phyloP scores from a whole-genome alignment of 2,113 vertebrate genomes.

The Halichoerus grypus region DNA sequence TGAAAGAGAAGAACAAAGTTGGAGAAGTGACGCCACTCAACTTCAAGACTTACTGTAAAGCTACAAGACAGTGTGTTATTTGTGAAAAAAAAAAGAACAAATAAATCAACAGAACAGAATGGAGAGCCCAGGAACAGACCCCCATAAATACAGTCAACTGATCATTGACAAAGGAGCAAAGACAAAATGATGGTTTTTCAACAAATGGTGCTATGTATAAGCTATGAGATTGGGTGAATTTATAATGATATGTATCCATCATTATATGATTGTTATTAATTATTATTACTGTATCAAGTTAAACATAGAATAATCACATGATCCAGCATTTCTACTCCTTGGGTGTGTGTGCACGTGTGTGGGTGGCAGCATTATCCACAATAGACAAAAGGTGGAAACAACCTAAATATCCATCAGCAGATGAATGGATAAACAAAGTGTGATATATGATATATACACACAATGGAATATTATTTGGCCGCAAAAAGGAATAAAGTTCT shows the following conservation, averaged over 20 bases:
- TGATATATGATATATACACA: accelerated
- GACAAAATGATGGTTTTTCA: background rate
- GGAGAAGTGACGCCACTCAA: background rate
- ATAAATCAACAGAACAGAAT: background rate
- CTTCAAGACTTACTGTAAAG: background rate
- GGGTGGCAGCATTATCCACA: background rate
- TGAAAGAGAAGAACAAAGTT: background rate
- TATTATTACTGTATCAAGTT: background rate
- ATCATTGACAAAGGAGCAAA: background rate
- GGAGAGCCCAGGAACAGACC: background rate
- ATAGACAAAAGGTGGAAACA: background rate
- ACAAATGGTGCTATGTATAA: background rate
- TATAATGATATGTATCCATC: background rate
- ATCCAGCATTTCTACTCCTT: background rate
- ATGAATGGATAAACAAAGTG: background rate
- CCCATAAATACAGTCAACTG: background rate
- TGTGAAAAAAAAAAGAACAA: background rate
- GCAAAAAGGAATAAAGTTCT: accelerated
- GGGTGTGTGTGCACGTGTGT: accelerated
- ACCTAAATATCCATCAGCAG: accelerated
- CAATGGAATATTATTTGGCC: background rate
- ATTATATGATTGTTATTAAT: background rate
- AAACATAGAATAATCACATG: accelerated
- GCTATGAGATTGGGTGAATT: background rate
- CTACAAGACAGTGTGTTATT: background rate